A percentile compares a stretch with the other conserved stretches of the same genome.
phyloP scores from a whole-genome alignment of 2,113 vertebrate genomes.

The Aegypius monachus region DNA sequence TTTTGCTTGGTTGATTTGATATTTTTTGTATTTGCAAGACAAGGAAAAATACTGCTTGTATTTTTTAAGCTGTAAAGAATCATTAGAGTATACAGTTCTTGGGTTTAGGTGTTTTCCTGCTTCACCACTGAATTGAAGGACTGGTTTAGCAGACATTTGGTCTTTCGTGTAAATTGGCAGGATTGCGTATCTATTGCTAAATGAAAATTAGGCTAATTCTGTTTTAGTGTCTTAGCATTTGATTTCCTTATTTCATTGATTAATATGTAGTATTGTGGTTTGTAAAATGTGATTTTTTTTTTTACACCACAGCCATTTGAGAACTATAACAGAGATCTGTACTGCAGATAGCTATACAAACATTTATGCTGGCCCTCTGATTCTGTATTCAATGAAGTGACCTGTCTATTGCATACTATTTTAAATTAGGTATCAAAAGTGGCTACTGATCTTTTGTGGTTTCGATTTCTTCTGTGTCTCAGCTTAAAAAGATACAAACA shows the following conservation, averaged over 20 bases:
- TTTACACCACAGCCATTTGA: neutral
- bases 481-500: neutral
- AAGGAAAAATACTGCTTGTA: neutral
- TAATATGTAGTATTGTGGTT: neutral
- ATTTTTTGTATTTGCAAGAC: neutral
- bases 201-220: neutral
- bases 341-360: neutral
- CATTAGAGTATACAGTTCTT: neutral
- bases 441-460: neutral
- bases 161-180: neutral
- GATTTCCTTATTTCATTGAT: neutral
- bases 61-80: neutral
- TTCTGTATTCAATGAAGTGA: neutral
- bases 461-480: neutral
- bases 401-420: neutral
- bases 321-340: neutral
- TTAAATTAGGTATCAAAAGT: neutral
- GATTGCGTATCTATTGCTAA: neutral
- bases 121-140: neutral
- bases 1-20: neutral
- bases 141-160: neutral
- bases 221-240: neutral
- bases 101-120: neutral
- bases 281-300: neutral
- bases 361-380: neutral